Percentiles rank a stretch among this genome's conserved stretches.
Evolutionary conservation across 1,140 invertebrate species (phyloP).

Genomic region (Leptoteleia sp.): DNA sequence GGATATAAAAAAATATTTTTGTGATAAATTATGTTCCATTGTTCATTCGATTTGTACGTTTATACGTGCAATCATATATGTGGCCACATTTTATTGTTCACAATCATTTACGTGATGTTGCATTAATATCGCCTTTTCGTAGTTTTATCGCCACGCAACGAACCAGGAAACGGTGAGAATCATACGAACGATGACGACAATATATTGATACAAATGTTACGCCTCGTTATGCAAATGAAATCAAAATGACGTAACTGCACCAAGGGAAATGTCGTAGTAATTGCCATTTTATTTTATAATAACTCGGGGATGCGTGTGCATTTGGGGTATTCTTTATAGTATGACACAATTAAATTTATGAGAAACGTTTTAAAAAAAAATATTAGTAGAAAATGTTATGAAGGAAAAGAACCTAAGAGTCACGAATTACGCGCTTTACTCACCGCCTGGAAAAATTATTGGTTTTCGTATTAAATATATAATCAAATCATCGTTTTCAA

Average conservation of each 20-base stretch:
- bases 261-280: too few relatives aligned
- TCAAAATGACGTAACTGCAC: neutral
- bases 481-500: too few relatives aligned
- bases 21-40: neutral
- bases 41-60: neutral
- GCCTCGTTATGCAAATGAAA: neutral
- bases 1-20: neutral
- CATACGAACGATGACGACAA: neutral
- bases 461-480: too few relatives aligned
- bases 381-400: too few relatives aligned
- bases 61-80: constrained; percentile 6
- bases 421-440: too few relatives aligned
- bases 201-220: constrained; percentile 1
- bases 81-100: neutral
- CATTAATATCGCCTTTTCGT: constrained; percentile 13
- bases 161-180: neutral
- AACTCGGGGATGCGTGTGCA: too few relatives aligned
- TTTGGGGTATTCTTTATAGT: too few relatives aligned
- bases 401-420: too few relatives aligned
- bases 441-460: too few relatives aligned
- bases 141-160: neutral
- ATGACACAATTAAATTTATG: too few relatives aligned
- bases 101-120: constrained; percentile 22
- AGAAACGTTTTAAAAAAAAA: too few relatives aligned
- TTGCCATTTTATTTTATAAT: too few relatives aligned